A percentile compares a stretch with the other conserved stretches of the same genome.
phyloP scores from a whole-genome alignment of 2,113 vertebrate species.

The Pithys albifrons region DNA sequence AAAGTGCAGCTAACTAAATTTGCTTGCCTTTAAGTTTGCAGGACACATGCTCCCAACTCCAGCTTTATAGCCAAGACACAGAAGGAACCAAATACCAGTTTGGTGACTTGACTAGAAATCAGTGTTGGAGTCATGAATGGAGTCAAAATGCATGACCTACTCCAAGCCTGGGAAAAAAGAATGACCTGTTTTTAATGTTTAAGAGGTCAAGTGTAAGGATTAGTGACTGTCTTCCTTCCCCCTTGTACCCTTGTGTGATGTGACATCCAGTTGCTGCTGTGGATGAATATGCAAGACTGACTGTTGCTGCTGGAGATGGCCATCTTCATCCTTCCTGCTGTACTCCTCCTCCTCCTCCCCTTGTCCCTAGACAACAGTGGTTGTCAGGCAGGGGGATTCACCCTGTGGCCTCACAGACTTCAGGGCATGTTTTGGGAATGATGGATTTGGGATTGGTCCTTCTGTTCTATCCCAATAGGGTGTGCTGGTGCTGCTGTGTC shows the following conservation, averaged over 20 bases:
- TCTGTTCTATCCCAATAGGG: background rate
- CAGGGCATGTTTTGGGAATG: background rate
- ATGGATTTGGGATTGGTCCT: background rate
- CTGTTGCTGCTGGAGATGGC: background rate
- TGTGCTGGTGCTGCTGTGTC: background rate
- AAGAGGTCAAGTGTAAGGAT: background rate
- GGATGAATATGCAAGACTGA: background rate
- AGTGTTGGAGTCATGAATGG: background rate
- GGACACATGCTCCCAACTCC: background rate
- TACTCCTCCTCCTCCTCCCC: background rate
- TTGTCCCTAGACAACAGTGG: background rate
- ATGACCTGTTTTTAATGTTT: background rate
- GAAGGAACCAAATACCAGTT: background rate
- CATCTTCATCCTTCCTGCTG: background rate
- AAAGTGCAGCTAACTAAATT: background rate
- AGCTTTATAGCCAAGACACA: background rate
- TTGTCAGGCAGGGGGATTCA: background rate
- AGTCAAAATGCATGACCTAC: background rate
- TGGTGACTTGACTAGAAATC: background rate
- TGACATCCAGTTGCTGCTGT: background rate
- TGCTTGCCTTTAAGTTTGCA: background rate
- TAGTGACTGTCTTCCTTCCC: background rate
- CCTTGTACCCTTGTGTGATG: background rate
- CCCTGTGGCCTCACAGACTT: background rate
- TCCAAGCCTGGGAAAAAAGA: background rate